These are phyloP conservation scores for Pissodes strobi DNA, from an alignment of 1,140 invertebrate genomes.

Conservation along the genomic window DNA sequence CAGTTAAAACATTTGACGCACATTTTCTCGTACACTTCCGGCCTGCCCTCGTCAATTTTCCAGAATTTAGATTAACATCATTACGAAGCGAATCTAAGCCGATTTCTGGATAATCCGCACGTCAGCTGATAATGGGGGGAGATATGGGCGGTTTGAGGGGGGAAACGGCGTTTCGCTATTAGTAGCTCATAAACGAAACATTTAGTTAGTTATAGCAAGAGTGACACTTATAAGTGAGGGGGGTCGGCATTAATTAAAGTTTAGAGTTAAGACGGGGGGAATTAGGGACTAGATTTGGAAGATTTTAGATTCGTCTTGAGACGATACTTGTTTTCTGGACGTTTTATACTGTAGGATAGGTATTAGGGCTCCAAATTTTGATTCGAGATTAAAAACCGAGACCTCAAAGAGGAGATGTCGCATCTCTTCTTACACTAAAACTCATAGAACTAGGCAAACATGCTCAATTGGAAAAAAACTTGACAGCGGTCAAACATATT, in stretches of 20 bases:
- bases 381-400: too few relatives aligned
- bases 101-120: slow-evolving; percentile 11
- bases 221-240: neutral
- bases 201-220: neutral
- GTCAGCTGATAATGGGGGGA: slow-evolving; percentile 13
- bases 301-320: too few relatives aligned
- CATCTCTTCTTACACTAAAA: too few relatives aligned
- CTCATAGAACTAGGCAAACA: too few relatives aligned
- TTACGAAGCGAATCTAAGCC: slow-evolving; percentile 22
- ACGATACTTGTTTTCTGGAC: too few relatives aligned
- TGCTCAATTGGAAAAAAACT: too few relatives aligned
- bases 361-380: too few relatives aligned
- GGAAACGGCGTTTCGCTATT: neutral
- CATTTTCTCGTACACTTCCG: neutral
- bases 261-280: neutral
- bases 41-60: neutral
- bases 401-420: too few relatives aligned
- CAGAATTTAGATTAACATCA: slow-evolving; percentile 20
- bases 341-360: too few relatives aligned
- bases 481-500: too few relatives aligned
- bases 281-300: neutral
- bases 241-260: neutral
- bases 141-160: neutral
- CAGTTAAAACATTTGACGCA: neutral
- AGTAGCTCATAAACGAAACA: slow-evolving; percentile 14